Conservation (phyloP, 2,797 vertebrate species). For the Crocidura indochinensis region DNA sequence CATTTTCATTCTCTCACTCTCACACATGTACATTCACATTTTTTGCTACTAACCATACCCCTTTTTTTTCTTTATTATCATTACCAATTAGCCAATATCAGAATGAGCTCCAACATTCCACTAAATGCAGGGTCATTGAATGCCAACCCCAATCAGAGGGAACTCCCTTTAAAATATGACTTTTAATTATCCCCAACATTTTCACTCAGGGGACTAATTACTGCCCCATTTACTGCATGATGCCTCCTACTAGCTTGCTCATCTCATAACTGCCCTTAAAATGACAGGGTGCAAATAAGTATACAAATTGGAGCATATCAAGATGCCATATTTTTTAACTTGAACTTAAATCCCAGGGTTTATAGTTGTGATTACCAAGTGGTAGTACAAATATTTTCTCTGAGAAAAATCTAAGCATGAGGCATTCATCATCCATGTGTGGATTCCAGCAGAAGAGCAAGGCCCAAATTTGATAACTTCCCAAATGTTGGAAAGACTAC, state of each 20-base stretch:
- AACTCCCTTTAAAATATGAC: conserved; percentile 7
- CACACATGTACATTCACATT: not conserved
- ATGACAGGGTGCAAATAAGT: conserved; percentile 50
- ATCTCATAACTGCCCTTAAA: conserved; percentile 40
- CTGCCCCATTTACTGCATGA: conserved; percentile 42
- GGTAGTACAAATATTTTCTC: not conserved
- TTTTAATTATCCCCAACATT: conserved; percentile 67
- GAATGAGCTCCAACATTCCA: not conserved
- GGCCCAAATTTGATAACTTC: not conserved
- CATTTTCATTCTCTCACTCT: no score
- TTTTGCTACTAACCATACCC: not conserved
- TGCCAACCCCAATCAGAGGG: conserved; percentile 45
- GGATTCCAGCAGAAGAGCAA: not conserved
- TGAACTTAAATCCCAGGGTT: not conserved
- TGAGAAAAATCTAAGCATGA: not conserved
- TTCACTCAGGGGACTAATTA: conserved; percentile 73
- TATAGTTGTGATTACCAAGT: conserved; percentile 19
- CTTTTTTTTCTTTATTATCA: not conserved
- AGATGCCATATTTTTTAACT: not conserved
- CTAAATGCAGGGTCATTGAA: conserved; percentile 65
- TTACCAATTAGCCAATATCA: not conserved
- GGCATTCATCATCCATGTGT: not conserved
- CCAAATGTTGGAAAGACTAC: not conserved
- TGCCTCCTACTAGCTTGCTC: not conserved
- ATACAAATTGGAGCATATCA: not conserved